Percentiles rank a stretch among this genome's conserved stretches.
These are phyloP conservation scores for Natrix natrix DNA, from an alignment of 2,797 vertebrate genomes.

Conservation along the genomic window DNA sequence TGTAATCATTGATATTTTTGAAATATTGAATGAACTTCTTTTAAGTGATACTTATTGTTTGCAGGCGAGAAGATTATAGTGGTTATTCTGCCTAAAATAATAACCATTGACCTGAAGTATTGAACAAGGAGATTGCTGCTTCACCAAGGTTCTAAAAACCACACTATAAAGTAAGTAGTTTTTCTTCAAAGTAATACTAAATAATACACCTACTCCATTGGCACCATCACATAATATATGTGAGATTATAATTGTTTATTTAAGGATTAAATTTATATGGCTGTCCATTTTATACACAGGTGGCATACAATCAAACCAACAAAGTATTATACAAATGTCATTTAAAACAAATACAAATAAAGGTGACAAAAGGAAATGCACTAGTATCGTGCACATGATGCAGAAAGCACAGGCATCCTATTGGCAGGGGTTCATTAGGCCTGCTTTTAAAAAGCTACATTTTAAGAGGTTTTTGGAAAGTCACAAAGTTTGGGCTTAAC, in stretches of 20 bases:
- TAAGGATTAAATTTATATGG: not conserved
- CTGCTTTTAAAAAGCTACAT: not conserved
- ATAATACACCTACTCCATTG: not conserved
- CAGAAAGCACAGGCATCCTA: not conserved
- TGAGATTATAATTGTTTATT: not conserved
- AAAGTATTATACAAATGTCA: not conserved
- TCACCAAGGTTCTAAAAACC: not conserved
- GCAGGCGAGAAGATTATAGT: slow-evolving; percentile 1
- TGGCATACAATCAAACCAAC: not conserved
- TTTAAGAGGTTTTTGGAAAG: not conserved
- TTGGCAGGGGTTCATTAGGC: not conserved
- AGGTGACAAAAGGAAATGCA: not conserved
- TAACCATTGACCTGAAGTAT: not conserved
- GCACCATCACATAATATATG: not conserved
- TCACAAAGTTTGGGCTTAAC: not conserved
- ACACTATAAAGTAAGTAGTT: not conserved
- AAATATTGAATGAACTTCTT: not conserved
- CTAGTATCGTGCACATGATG: not conserved
- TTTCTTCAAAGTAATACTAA: not conserved
- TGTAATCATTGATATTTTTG: not conserved
- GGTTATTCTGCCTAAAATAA: not conserved
- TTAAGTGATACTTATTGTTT: slow-evolving; percentile 23
- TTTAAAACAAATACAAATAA: not conserved
- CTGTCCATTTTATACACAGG: not conserved
- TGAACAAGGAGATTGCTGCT: not conserved